phyloP scores from a whole-genome alignment of 2,888 invertebrate species.

The Monopis laevigella region DNA sequence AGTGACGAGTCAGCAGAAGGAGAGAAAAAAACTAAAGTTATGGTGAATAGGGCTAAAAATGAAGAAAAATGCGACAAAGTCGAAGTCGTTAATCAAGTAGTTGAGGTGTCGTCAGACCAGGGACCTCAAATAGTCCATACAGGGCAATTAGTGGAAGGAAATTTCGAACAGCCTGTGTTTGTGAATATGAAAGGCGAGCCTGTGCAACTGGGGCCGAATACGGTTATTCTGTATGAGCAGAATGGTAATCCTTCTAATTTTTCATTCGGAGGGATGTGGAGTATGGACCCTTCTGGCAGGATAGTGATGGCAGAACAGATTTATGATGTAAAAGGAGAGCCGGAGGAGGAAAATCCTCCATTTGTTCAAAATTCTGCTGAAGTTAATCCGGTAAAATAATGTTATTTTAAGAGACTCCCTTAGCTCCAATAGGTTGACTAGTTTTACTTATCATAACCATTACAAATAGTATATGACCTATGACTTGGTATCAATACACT shows the following conservation, averaged over 20 bases:
- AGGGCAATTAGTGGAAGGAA: slow-evolving; percentile 55
- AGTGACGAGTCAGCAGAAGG: slow-evolving; percentile 48
- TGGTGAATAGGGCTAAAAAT: slow-evolving; percentile 44
- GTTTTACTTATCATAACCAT: no score
- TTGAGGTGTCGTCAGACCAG: slow-evolving; percentile 56
- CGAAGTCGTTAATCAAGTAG: slow-evolving; percentile 51
- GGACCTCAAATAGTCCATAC: slow-evolving; percentile 58
- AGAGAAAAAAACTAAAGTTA: slow-evolving; percentile 50
- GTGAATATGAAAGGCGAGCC: slow-evolving; percentile 59
- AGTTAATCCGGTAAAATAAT: slow-evolving; percentile 49
- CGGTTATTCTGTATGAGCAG: slow-evolving; percentile 59
- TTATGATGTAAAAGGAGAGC: slow-evolving; percentile 60
- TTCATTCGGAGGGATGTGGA: slow-evolving; percentile 62
- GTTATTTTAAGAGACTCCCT: no score
- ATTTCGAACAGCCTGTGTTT: slow-evolving; percentile 60
- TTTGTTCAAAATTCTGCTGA: slow-evolving; percentile 52
- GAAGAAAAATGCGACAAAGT: slow-evolving; percentile 45
- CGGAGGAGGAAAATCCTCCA: slow-evolving; percentile 47
- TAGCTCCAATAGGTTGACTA: no score
- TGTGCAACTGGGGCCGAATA: slow-evolving; percentile 57
- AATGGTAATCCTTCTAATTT: slow-evolving; percentile 57
- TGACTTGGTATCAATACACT: no score
- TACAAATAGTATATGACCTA: no score
- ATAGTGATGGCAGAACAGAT: slow-evolving; percentile 64
- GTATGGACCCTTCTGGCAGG: slow-evolving; percentile 55